Conservation (phyloP, 1,140 invertebrate species). For the Brachionus paranguensis region DNA sequence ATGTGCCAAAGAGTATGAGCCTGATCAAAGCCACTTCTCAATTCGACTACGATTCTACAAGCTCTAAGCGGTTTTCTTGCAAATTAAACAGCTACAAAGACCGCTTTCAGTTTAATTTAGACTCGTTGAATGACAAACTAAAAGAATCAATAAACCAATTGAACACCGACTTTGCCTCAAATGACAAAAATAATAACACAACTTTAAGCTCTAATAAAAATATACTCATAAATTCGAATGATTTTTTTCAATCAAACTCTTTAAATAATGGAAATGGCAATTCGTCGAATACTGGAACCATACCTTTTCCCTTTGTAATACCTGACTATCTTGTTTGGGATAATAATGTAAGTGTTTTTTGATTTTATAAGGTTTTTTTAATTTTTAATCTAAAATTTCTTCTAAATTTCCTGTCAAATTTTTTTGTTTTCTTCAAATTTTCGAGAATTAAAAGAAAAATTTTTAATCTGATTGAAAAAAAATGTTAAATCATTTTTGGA, state of each 20-base stretch:
- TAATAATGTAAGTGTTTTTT: constrained; percentile 18
- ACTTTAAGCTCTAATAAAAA: not conserved
- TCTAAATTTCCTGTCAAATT: not conserved
- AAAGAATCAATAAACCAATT: constrained; percentile 13
- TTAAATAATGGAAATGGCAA: not conserved
- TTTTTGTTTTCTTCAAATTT: not conserved
- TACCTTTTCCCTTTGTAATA: constrained; percentile 27
- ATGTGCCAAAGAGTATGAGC: constrained; percentile 16
- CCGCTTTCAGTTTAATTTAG: constrained; percentile 2
- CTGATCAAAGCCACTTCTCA: not conserved
- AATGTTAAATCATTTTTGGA: too few species aligned
- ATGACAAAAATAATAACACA: constrained; percentile 24
- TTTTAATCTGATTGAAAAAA: too few species aligned
- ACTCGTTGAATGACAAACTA: not conserved
- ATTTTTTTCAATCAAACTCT: not conserved
- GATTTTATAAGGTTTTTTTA: too few species aligned
- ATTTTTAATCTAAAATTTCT: not conserved
- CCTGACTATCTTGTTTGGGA: constrained; percentile 17
- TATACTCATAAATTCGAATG: constrained; percentile 1
- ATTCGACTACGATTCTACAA: not conserved
- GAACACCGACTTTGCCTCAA: not conserved
- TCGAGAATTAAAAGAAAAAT: too few species aligned
- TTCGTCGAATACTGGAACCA: not conserved
- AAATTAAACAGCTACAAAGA: constrained; percentile 28
- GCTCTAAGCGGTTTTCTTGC: not conserved